Conservation (phyloP, 2,888 invertebrate species). For the Seira ritae region DNA sequence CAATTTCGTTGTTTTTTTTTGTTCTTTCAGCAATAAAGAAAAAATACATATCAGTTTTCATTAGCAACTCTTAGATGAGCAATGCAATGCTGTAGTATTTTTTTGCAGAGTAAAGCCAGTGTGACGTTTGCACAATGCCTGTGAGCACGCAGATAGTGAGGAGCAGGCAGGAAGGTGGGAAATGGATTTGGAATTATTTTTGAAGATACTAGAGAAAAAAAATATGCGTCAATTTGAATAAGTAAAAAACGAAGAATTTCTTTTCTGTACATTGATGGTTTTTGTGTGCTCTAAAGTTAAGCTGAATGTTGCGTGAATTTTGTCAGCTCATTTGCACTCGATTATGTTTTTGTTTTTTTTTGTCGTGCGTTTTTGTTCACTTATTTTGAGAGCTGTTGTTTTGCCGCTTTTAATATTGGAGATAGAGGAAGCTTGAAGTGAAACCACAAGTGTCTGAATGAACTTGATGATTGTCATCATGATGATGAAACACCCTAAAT, state of each 20-base stretch:
- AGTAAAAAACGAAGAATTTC: too few species aligned
- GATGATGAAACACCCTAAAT: neutral
- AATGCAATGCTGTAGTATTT: too few species aligned
- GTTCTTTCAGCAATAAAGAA: too few species aligned
- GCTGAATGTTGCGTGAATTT: neutral
- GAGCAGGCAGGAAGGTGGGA: neutral
- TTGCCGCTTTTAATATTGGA: neutral
- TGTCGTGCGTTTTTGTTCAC: neutral
- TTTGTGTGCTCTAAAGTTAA: neutral
- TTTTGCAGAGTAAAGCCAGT: neutral
- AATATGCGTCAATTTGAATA: too few species aligned
- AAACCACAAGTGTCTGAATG: conserved; percentile 17
- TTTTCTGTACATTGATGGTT: too few species aligned
- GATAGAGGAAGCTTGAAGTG: neutral
- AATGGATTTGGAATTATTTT: neutral
- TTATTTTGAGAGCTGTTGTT: neutral
- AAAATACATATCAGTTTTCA: too few species aligned
- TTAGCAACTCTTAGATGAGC: too few species aligned
- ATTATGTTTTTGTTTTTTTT: neutral
- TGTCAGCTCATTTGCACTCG: neutral
- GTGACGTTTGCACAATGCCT: neutral
- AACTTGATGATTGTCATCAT: conserved; percentile 8
- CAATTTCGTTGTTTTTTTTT: too few species aligned
- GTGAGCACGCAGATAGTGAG: conserved; percentile 1
- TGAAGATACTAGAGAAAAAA: too few species aligned